These are phyloP conservation scores for Apodemia zela DNA, from an alignment of 2,888 invertebrate genomes.

Conservation along the genomic window DNA sequence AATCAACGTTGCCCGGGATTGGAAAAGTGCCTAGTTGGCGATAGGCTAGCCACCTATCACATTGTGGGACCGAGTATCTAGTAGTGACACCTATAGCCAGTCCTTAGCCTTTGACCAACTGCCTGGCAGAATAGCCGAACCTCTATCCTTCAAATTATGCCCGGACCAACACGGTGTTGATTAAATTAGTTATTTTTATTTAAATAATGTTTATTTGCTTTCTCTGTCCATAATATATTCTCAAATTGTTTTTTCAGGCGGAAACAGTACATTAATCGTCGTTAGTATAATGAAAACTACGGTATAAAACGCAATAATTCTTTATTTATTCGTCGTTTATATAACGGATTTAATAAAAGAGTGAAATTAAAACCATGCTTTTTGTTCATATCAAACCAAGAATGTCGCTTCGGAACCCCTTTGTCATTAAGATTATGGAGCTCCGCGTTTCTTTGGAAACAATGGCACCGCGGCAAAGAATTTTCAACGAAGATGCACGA, in stretches of 20 bases:
- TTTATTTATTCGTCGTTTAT: not conserved
- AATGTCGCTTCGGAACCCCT: slow-evolving; percentile 6
- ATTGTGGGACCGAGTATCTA: too few relatives aligned
- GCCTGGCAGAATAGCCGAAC: too few relatives aligned
- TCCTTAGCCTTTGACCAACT: too few relatives aligned
- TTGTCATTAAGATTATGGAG: slow-evolving; percentile 14
- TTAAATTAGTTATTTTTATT: too few relatives aligned
- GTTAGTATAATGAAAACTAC: not conserved
- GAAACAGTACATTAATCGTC: not conserved
- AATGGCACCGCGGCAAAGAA: slow-evolving; percentile 9
- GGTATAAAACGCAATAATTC: not conserved
- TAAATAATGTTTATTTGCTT: too few relatives aligned
- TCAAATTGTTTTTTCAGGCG: not conserved
- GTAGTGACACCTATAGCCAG: too few relatives aligned
- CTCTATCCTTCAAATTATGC: too few relatives aligned
- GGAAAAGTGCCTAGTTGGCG: too few relatives aligned
- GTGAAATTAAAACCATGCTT: slow-evolving; percentile 9
- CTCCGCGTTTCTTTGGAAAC: slow-evolving; percentile 6
- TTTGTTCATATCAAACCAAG: slow-evolving; percentile 13
- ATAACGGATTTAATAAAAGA: slow-evolving; percentile 6
- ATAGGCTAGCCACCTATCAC: too few relatives aligned
- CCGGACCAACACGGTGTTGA: too few relatives aligned
- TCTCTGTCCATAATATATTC: too few relatives aligned
- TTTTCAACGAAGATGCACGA: slow-evolving; percentile 15
- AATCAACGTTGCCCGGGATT: too few relatives aligned